Base-by-base conservation (phyloP, 2,113 vertebrate species). In the Amblyornis subalaris region DNA sequence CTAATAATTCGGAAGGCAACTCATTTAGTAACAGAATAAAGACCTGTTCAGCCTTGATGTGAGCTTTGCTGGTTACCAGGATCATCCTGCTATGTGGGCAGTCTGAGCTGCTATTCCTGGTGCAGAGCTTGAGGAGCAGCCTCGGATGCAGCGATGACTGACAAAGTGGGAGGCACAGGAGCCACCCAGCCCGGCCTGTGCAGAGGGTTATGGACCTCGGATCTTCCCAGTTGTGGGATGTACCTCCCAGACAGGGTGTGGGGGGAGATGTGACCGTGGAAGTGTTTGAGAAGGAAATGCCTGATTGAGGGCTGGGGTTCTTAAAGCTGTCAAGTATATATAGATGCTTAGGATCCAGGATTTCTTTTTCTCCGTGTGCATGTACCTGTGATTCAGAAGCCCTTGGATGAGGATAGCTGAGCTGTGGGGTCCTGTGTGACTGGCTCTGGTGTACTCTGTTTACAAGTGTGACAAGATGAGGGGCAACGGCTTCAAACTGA, bases 91-190 rank as follows among this genome's bases (percentile, higher is more conserved):
- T 71, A 73, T 62, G 91, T 93, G 93, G 94, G 94, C 91, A 95
- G 91, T 71, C 18, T 66, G 85, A 88, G 93, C 67, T 93, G 90
- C 94, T 95, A 95, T 95, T 96, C 75, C 90, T 95, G 94, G 93
- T 66, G 71, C 81, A 4, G 79, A 17, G 67, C 15, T 82, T 77
- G 93, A 95, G 93, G 79, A 95, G 78, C 89, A 90, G 91, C 77
- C 78, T 54, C 13, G 88, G 74, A 47, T 91, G 90, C 82, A 44
- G 81, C 2, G 44, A 89, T 91, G 89, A 38, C n/a, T 95, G 71
- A 26, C 60, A 51, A 54, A 96, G 90, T 57, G 64, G 89, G 82
- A 77, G 82, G 78, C 79, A 47, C 6, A 67, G n/a, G 60, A 90
- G 29, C 88, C n/a, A 44, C 54, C 36, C n/a, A 95, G 51, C 54